Percentiles rank a stretch among this genome's conserved stretches.
phyloP scores from a whole-genome alignment of 2,113 vertebrate genomes.

The Fukomys damarensis region DNA sequence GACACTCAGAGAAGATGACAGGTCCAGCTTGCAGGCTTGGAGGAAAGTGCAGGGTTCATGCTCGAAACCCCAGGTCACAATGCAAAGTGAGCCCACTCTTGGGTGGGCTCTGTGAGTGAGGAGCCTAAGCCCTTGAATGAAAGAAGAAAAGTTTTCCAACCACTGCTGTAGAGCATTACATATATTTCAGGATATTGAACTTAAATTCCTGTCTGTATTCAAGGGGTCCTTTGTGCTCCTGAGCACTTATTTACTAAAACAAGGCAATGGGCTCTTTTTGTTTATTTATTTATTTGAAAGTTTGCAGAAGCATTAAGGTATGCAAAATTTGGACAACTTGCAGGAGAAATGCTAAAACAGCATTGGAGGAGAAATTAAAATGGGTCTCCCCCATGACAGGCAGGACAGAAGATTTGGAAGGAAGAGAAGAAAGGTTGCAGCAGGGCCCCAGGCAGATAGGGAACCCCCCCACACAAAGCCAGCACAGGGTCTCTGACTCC shows the following conservation, averaged over 20 bases:
- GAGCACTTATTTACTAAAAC: slow-evolving; percentile 1
- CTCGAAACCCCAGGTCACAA: not conserved
- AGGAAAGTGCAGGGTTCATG: not conserved
- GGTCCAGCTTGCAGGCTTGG: not conserved
- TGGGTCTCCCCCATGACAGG: not conserved
- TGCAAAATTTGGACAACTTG: not conserved
- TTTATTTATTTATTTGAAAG: not conserved
- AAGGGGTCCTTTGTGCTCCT: not conserved
- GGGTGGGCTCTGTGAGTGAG: not conserved
- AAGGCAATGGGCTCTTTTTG: not conserved
- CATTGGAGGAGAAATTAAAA: not conserved
- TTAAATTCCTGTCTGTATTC: not conserved
- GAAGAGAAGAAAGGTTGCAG: not conserved
- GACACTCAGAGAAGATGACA: not conserved
- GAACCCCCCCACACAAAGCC: not conserved
- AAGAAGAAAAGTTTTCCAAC: too few species aligned
- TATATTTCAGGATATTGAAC: not conserved
- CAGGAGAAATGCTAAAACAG: not conserved
- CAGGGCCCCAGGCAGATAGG: too few species aligned
- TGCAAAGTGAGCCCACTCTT: not conserved
- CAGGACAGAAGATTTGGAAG: not conserved
- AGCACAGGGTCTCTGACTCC: fast-evolving
- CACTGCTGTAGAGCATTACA: too few species aligned
- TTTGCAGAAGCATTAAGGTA: not conserved
- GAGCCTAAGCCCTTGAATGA: not conserved